phyloP scores from a whole-genome alignment of 2,797 vertebrate species.

The Anableps anableps region DNA sequence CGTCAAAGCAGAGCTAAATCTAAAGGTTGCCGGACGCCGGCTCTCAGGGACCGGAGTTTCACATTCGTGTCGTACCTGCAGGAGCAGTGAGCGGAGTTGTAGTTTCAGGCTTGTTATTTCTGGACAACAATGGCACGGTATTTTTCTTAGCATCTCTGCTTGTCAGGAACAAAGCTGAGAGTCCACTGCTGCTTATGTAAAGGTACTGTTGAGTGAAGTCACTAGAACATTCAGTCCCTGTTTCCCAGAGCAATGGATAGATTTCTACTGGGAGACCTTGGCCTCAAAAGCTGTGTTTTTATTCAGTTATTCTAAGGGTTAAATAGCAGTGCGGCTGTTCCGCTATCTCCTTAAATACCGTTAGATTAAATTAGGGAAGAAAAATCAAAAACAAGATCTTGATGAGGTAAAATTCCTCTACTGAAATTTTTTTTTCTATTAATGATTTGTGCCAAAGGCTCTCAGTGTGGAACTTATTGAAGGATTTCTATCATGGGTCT shows the following conservation, averaged over 20 bases:
- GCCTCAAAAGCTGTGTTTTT: not conserved
- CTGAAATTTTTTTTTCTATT: not conserved
- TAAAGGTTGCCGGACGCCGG: too few relatives aligned
- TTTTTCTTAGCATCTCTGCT: too few relatives aligned
- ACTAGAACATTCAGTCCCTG: not conserved
- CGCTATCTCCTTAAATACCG: not conserved
- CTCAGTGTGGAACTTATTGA: not conserved
- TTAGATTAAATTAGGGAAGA: not conserved
- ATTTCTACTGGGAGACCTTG: not conserved
- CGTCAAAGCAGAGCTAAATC: too few relatives aligned
- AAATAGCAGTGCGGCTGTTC: not conserved
- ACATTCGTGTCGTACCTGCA: too few relatives aligned
- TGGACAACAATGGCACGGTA: too few relatives aligned
- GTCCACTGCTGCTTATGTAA: not conserved
- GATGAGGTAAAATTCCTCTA: not conserved
- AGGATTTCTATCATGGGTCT: not conserved
- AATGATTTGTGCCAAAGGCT: not conserved
- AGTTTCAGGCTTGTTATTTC: too few relatives aligned
- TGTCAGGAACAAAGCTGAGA: not conserved
- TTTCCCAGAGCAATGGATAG: not conserved
- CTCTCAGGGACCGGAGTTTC: too few relatives aligned
- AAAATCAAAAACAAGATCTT: not conserved
- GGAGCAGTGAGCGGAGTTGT: too few relatives aligned
- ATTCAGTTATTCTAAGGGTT: not conserved
- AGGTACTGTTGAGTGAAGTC: not conserved